Base-by-base conservation (phyloP, 2,888 invertebrate genomes). In the Agrotis segetum region DNA sequence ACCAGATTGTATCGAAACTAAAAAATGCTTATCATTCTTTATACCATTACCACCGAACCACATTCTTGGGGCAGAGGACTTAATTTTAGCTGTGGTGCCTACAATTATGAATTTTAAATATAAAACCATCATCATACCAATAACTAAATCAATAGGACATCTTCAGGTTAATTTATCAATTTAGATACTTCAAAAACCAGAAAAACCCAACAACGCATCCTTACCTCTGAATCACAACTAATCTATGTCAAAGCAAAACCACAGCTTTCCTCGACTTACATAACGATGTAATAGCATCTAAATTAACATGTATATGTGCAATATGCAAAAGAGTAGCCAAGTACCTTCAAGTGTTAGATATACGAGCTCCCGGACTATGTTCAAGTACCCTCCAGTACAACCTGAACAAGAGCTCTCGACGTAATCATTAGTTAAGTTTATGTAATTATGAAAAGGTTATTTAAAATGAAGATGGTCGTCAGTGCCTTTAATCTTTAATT, bases 271-370 rank as follows among this genome's bases (percentile, higher is more conserved):
- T 58, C 21, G 46, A 19, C n/a, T 67, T 61, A 60, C 64, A 53
- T 77, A 65, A 77, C 52, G n/a, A 3, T 61, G 47, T 40, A 59
- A 66, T 64, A 67, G 63, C 61, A 46, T 77, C 68, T 62, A 53
- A 84, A 72, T 81, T 81, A 74, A 70, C 62, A 62, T 71, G 55
- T 81, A 60, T 40, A 55, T 73, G 55, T 67, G 71, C 68, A 84
- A 71, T 77, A 73, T 81, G 78, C 71, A 62, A 82, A 82, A 84
- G 46, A 56, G 61, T 64, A 78, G 64, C n/a, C 53, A 65, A 61
- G 64, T 78, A 81, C 50, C n/a, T 55, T 65, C 53, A 17, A 82
- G 61, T 78, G 64, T 62, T 71, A 77, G 79, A 71, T 71, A 78
- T 56, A 81, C 50, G 79, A 71, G 74, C 66, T 71, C 73, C 58